Percentiles rank a stretch among this genome's conserved stretches.
These are phyloP conservation scores for Orchesellides sinensis DNA, from an alignment of 2,888 invertebrate species.

Conservation along the genomic window DNA sequence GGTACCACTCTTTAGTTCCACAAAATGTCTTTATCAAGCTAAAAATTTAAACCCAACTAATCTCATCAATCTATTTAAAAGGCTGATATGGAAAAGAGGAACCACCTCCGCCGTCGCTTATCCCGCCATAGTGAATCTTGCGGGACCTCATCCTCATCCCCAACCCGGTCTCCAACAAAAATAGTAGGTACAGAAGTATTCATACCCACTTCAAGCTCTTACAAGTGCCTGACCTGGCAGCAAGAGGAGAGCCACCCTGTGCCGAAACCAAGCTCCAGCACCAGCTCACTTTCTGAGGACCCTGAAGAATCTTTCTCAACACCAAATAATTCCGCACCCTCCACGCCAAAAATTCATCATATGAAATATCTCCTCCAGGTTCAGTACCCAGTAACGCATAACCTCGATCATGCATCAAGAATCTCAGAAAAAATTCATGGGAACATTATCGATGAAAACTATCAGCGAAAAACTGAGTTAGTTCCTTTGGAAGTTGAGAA, in stretches of 20 bases:
- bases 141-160: conserved; percentile 21
- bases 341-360: conserved; percentile 62
- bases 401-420: conserved; percentile 67
- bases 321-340: conserved; percentile 49
- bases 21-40: not conserved
- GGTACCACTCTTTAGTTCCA: no score
- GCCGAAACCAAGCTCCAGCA: conserved; percentile 46
- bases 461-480: conserved; percentile 5
- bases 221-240: conserved; percentile 73
- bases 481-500: conserved; percentile 51
- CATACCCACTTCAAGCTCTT: conserved; percentile 67
- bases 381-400: conserved; percentile 61
- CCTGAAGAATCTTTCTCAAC: conserved; percentile 60
- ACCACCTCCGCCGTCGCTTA: conserved; percentile 13
- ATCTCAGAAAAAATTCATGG: conserved; percentile 70
- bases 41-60: no score
- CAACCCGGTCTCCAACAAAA: conserved; percentile 56
- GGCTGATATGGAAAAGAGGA: conserved; percentile 22
- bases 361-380: conserved; percentile 68
- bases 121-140: conserved; percentile 42
- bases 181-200: conserved; percentile 68
- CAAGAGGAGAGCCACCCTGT: conserved; percentile 68
- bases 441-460: conserved; percentile 43
- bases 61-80: not conserved
- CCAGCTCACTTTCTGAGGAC: conserved; percentile 23